Base-by-base conservation (phyloP, 2,113 vertebrate genomes). In the Proterorhinus semilunaris region DNA sequence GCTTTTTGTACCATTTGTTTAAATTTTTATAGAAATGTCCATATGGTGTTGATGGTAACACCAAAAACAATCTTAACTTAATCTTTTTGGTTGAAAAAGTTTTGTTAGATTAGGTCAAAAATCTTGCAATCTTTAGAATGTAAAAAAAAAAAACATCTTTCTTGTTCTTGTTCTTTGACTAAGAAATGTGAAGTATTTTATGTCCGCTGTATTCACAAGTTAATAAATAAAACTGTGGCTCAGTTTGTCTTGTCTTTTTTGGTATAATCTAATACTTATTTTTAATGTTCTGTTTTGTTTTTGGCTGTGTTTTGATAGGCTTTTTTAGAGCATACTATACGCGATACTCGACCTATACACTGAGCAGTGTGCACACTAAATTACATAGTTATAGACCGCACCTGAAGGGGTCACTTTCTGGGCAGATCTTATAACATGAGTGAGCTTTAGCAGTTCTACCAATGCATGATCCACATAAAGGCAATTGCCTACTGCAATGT, bases 1-100 rank as follows among this genome's bases (percentile, higher is more conserved):
- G 72, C 72, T 76, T 87, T 91, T 89, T 89, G 72, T 90, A 89
- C 83, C 76, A 83, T 90, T 82, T 87, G 55, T 87, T 72, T 55
- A 76, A 78, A 68, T 75, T 87, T 89, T 88, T 90, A 73, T 88
- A 89, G 82, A 85, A 87, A 68, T 71, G 80, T 83, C 86, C 76
- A 77, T 89, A 73, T 68, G 74, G 74, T 83, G 77, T 87, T 88
- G 83, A 74, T 83, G 77, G 86, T 88, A 85, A 80, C 81, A 86
- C 17, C 81, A 83, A 74, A 68, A 83, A 68, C 82, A 76, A 78
- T 76, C 9, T 69, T 62, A 89, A 88, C 86, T 87, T 87, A 81
- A 64, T 84, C n/a, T 81, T 88, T 88, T 89, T 90, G 90, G 80
- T 86, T 83, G 80, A 72, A 71, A 68, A 85, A 72, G n/a, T 64